Evolutionary conservation across 1,140 invertebrate species (phyloP).

Genomic region (Copidosoma floridanum): DNA sequence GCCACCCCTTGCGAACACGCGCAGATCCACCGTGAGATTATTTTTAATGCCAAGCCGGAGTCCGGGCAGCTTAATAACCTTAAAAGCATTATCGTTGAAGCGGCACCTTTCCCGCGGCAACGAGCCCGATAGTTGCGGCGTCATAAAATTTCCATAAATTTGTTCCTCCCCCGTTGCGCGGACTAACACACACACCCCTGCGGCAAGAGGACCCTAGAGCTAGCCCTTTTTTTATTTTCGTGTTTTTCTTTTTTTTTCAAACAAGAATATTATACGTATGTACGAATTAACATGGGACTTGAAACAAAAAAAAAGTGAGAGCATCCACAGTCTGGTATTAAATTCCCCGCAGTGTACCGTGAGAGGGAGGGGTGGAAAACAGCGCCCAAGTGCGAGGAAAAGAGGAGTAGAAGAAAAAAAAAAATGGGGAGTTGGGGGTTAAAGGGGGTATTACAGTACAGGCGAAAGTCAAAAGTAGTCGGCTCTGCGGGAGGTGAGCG

Average conservation of each 20-base stretch:
- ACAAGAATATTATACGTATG: too few species aligned
- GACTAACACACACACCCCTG: background rate
- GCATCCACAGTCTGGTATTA: too few species aligned
- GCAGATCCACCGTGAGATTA: too few species aligned
- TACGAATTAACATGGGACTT: slow-evolving; percentile 41
- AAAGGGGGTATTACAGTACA: background rate
- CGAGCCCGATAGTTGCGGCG: too few species aligned
- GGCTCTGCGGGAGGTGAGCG: background rate
- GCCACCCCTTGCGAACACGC: too few species aligned
- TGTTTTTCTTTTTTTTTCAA: too few species aligned
- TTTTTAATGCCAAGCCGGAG: too few species aligned
- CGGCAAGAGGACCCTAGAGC: slow-evolving; percentile 11
- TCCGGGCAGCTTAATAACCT: too few species aligned
- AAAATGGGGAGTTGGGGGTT: background rate
- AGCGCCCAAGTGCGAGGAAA: too few species aligned
- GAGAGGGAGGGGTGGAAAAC: background rate
- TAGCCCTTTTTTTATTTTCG: too few species aligned
- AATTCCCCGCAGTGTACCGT: background rate
- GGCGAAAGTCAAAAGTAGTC: background rate
- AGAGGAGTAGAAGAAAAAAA: background rate
- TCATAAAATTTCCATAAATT: slow-evolving; percentile 14
- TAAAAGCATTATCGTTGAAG: too few species aligned
- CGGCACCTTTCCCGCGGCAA: too few species aligned
- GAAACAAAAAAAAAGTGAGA: background rate
- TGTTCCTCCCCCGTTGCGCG: background rate